Percentiles rank a stretch among this genome's conserved stretches.
Conservation (phyloP, 2,888 invertebrate species). For the Dexiosoma caninum region DNA sequence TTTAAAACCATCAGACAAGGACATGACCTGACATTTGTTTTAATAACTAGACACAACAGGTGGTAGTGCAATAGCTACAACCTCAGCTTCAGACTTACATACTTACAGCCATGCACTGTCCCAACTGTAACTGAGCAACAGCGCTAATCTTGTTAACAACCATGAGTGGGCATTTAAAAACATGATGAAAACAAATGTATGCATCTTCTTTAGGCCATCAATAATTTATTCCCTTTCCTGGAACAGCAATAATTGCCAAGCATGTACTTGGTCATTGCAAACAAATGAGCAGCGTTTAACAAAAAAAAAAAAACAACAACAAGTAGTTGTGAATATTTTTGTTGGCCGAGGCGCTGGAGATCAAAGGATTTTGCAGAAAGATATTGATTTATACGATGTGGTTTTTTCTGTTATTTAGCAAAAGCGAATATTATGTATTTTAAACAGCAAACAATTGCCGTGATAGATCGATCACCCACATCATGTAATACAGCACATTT, state of each 20-base stretch:
- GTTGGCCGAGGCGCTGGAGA: neutral
- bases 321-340: neutral
- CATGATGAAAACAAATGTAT: conserved; percentile 22
- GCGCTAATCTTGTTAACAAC: conserved; percentile 49
- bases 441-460: neutral
- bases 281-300: conserved; percentile 47
- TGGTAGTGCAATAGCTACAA: conserved; percentile 52
- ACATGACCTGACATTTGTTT: conserved; percentile 66
- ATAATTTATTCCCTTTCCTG: neutral
- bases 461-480: conserved; percentile 41
- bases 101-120: neutral
- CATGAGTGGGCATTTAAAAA: conserved; percentile 56
- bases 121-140: neutral
- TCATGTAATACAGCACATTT: conserved; percentile 12
- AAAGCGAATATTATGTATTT: neutral
- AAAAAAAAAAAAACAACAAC: neutral
- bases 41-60: conserved; percentile 66
- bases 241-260: conserved; percentile 33
- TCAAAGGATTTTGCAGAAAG: conserved; percentile 6
- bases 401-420: neutral
- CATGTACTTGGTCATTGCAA: conserved; percentile 33
- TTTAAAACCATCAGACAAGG: conserved; percentile 49
- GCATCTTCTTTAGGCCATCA: neutral
- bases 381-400: conserved; percentile 10
- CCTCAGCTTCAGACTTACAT: neutral